Conservation (phyloP, 2,797 vertebrate genomes). For the Antrozous pallidus region DNA sequence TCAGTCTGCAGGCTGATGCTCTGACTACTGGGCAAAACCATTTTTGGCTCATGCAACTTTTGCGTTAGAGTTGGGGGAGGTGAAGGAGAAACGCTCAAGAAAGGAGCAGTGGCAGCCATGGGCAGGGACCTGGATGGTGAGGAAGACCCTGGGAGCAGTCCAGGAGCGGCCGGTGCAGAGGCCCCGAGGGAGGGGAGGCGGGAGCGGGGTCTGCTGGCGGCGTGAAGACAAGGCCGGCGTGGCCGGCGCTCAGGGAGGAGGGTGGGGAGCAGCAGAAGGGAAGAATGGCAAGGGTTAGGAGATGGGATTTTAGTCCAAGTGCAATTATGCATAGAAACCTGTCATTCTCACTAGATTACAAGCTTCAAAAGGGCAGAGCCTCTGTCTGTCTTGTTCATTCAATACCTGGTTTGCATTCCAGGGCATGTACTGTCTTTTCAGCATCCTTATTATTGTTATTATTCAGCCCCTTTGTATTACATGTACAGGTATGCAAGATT, state of each 20-base stretch:
- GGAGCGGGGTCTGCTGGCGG: not conserved
- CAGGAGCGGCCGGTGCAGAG: not conserved
- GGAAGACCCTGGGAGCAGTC: not conserved
- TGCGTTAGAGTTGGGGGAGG: rapidly evolving
- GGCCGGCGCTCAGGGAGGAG: not conserved
- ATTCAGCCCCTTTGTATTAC: not conserved
- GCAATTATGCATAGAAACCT: not conserved
- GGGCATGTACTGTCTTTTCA: not conserved
- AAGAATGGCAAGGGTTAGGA: not conserved
- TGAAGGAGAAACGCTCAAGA: not conserved
- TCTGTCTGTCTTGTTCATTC: not conserved
- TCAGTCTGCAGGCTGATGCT: no score
- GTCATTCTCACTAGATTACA: not conserved
- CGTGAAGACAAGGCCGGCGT: not conserved
- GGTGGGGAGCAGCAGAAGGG: not conserved
- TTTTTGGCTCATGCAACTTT: not conserved
- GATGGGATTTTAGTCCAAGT: not conserved
- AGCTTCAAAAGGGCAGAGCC: not conserved
- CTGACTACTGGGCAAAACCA: no score
- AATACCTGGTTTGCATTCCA: not conserved
- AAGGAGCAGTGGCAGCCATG: not conserved
- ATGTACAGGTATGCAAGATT: no score
- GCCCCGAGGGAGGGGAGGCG: not conserved
- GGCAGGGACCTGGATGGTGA: not conserved
- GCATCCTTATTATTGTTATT: not conserved